Evolutionary conservation across 2,113 vertebrate genomes (phyloP).

Genomic region (Maccullochella peelii): DNA sequence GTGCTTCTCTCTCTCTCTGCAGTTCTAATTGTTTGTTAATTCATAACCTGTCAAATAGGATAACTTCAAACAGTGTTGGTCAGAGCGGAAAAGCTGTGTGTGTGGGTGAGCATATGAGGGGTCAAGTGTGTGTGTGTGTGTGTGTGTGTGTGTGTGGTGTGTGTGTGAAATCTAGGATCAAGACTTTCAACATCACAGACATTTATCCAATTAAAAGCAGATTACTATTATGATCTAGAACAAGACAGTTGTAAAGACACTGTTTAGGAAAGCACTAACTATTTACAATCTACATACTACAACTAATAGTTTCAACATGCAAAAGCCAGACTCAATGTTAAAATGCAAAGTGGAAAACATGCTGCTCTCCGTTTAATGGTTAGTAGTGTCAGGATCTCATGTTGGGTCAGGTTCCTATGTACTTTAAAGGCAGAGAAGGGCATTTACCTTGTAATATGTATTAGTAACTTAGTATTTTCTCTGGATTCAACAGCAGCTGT

Average conservation of each 20-base stretch:
- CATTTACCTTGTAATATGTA: not conserved
- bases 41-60: slow-evolving; percentile 31
- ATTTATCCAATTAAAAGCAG: slow-evolving; percentile 12
- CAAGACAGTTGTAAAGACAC: not conserved
- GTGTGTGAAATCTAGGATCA: slow-evolving; percentile 13
- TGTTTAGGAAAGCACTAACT: no score
- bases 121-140: slow-evolving; percentile 38
- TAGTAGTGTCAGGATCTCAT: not conserved
- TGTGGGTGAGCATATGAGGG: slow-evolving; percentile 15
- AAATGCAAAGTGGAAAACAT: slow-evolving; percentile 1
- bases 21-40: slow-evolving; percentile 38
- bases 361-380: not conserved
- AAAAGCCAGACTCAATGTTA: not conserved
- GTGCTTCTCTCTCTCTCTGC: not conserved
- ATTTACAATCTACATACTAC: not conserved
- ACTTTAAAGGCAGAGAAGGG: not conserved
- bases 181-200: not conserved
- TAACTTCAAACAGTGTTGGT: slow-evolving; percentile 28
- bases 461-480: not conserved
- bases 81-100: slow-evolving; percentile 22
- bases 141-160: slow-evolving; percentile 18
- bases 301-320: not conserved
- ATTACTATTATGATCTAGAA: not conserved
- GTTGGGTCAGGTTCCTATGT: not conserved
- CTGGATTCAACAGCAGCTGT: slow-evolving; percentile 36